These are phyloP conservation scores for Diuraphis noxia DNA, from an alignment of 1,140 invertebrate genomes.

Conservation along the genomic window DNA sequence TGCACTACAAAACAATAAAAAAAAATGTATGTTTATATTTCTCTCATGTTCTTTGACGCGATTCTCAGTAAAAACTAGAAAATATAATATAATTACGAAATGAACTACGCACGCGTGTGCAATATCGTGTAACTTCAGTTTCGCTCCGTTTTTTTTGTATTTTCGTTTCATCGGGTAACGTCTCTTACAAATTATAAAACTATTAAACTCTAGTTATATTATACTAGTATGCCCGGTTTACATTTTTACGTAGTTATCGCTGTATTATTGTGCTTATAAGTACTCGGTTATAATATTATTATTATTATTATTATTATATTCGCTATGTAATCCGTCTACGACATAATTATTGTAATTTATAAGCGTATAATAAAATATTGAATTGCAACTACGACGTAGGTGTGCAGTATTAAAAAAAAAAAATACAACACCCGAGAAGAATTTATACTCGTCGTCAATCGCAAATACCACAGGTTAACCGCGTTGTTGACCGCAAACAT, in stretches of 20 bases:
- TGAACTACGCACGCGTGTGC: background rate
- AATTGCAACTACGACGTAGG: background rate
- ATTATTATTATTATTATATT: too few species aligned
- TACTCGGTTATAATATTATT: background rate
- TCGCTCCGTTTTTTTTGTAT: background rate
- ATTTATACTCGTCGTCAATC: background rate
- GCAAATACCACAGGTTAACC: background rate
- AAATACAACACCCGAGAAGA: background rate
- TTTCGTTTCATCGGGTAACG: background rate
- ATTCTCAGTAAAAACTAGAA: background rate
- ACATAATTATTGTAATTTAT: background rate
- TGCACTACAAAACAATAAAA: background rate
- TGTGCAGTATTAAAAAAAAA: background rate
- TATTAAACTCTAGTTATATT: background rate
- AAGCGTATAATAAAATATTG: background rate
- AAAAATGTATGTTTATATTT: background rate
- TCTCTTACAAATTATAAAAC: background rate
- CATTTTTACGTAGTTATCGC: background rate
- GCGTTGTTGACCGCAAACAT: background rate
- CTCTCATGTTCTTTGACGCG: background rate
- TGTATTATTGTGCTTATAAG: background rate
- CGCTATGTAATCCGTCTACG: background rate
- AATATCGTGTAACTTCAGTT: background rate
- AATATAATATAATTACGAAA: slow-evolving; percentile 8
- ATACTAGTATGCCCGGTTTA: background rate